These are phyloP conservation scores for Hycleus cichorii DNA, from an alignment of 1,140 invertebrate genomes.

Conservation along the genomic window DNA sequence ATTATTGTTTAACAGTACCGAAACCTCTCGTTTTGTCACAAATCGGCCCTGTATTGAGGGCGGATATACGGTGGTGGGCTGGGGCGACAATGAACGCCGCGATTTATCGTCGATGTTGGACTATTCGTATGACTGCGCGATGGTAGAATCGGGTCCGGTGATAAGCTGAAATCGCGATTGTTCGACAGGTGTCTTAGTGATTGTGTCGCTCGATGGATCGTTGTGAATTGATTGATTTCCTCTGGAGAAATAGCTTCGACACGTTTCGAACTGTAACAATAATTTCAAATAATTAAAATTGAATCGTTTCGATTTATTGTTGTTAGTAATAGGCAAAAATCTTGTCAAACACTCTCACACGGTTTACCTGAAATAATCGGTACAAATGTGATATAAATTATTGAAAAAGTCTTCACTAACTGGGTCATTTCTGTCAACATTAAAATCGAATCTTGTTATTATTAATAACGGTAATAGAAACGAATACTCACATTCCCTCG, in stretches of 20 bases:
- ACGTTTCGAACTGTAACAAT: slow-evolving; percentile 20
- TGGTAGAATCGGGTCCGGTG: slow-evolving; percentile 24
- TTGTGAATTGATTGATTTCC: slow-evolving; percentile 24
- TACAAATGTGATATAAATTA: slow-evolving; percentile 40
- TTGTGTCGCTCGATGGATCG: slow-evolving; percentile 20
- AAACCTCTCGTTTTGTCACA: slow-evolving; percentile 34
- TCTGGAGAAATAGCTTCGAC: slow-evolving; percentile 14
- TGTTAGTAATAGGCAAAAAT: neutral
- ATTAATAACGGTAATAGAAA: neutral
- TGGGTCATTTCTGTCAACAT: slow-evolving; percentile 36
- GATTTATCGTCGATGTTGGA: slow-evolving; percentile 31
- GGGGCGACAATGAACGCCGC: slow-evolving; percentile 34
- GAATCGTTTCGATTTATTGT: neutral
- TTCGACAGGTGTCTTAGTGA: slow-evolving; percentile 23
- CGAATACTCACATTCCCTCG: slow-evolving; percentile 65
- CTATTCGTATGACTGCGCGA: slow-evolving; percentile 28
- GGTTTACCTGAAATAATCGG: slow-evolving; percentile 34
- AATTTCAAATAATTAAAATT: neutral
- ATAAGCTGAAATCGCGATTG: slow-evolving; percentile 24
- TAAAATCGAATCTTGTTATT: slow-evolving; percentile 11
- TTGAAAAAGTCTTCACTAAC: slow-evolving; percentile 37
- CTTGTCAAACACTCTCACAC: neutral
- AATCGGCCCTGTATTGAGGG: slow-evolving; percentile 33
- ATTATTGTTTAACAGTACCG: slow-evolving; percentile 32
- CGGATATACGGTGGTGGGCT: slow-evolving; percentile 37